Evolutionary conservation across 1,140 invertebrate species (phyloP).

Genomic region (Diplogasteroides magnus): DNA sequence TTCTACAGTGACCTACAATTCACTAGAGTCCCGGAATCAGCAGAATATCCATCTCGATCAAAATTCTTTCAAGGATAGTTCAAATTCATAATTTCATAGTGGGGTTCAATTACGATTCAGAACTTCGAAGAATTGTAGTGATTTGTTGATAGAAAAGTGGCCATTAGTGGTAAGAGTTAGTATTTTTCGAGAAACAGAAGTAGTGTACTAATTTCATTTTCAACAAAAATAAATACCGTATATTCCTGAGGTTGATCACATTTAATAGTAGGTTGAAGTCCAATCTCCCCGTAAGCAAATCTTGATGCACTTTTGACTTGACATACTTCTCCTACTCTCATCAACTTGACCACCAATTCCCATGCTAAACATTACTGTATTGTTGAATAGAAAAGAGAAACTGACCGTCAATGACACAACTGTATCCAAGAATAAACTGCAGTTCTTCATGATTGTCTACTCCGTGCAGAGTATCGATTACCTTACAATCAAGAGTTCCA

Average conservation of each 20-base stretch:
- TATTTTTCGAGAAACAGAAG: no score
- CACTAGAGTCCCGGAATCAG: no score
- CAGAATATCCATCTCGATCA: no score
- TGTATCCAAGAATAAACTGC: constrained; percentile 9
- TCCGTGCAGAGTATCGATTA: constrained; percentile 6
- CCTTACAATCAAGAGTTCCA: background rate
- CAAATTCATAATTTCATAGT: no score
- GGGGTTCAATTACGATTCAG: no score
- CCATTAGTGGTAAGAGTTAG: no score
- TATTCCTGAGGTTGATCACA: constrained; percentile 15
- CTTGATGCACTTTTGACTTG: constrained; percentile 3
- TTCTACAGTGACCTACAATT: no score
- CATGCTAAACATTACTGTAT: constrained; percentile 9
- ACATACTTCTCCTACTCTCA: constrained; percentile 9
- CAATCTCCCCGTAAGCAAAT: constrained; percentile 17
- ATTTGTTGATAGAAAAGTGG: no score
- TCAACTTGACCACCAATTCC: constrained; percentile 17
- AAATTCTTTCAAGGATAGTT: no score
- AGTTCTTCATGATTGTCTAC: constrained; percentile 6
- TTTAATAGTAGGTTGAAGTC: constrained; percentile 7
- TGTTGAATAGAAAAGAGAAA: background rate
- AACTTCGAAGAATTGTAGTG: no score
- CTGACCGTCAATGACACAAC: constrained; percentile 17
- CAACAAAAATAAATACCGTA: constrained; percentile 8
- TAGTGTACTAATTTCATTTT: background rate